These are phyloP conservation scores for Astur gentilis DNA, from an alignment of 2,113 vertebrate genomes.

Conservation along the genomic window DNA sequence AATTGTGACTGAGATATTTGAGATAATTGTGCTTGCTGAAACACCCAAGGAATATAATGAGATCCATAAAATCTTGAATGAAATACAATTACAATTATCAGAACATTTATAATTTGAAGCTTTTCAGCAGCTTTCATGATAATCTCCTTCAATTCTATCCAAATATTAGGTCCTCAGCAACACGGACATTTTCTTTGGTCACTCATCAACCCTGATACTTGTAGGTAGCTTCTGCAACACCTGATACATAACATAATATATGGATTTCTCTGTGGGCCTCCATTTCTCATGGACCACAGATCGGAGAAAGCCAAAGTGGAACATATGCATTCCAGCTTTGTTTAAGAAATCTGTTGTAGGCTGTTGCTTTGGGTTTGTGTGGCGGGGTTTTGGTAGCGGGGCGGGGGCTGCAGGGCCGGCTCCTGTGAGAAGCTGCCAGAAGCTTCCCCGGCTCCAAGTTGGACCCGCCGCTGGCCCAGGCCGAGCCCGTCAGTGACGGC, in stretches of 20 bases:
- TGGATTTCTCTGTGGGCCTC: neutral
- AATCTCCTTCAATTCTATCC: neutral
- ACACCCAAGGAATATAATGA: neutral
- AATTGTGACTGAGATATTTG: neutral
- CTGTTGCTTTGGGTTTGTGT: too few species aligned
- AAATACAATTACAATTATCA: neutral
- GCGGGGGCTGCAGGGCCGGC: too few species aligned
- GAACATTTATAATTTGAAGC: neutral
- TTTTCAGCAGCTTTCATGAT: neutral
- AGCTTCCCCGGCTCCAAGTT: too few species aligned
- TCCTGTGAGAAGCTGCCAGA: too few species aligned
- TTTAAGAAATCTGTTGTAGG: neutral
- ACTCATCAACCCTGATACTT: neutral
- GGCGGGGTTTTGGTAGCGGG: too few species aligned
- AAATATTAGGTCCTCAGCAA: neutral
- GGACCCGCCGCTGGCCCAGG: too few species aligned
- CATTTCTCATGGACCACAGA: neutral
- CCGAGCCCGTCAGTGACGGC: too few species aligned
- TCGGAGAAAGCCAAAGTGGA: neutral
- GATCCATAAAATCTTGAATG: neutral
- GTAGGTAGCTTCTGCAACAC: neutral
- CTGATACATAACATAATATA: neutral
- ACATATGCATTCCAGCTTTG: neutral
- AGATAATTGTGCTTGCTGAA: slow-evolving; percentile 3
- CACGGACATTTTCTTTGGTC: neutral